Evolutionary conservation across 2,113 vertebrate species (phyloP).

Genomic region (Neodontobutis hainanensis): DNA sequence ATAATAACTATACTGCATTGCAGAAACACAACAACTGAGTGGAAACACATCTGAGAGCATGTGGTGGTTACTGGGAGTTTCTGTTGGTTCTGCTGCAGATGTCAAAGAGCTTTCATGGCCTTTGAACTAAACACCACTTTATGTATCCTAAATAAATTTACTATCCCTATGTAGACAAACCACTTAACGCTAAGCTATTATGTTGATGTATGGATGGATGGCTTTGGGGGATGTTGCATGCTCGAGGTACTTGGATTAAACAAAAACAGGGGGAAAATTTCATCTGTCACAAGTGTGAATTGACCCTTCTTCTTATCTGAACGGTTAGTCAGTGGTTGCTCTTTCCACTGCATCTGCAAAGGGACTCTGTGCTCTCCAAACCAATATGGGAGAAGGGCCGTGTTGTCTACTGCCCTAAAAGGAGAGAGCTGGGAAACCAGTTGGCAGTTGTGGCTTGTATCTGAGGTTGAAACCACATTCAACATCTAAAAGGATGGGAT

Average conservation of each 20-base stretch:
- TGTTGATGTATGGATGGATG: conserved; percentile 49
- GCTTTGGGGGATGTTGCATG: conserved; percentile 22
- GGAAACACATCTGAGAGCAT: neutral
- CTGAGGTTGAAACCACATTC: conserved; percentile 58
- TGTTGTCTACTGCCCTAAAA: conserved; percentile 45
- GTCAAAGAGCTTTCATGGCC: conserved; percentile 17
- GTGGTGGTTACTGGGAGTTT: conserved; percentile 17
- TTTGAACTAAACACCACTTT: conserved; percentile 34
- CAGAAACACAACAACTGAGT: neutral
- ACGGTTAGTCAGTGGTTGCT: neutral
- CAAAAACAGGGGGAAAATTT: neutral
- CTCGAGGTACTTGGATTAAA: conserved; percentile 33
- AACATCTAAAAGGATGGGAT: conserved; percentile 42
- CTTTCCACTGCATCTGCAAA: conserved; percentile 39
- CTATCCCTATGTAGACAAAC: conserved; percentile 57
- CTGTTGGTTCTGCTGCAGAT: conserved; percentile 25
- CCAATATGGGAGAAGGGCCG: conserved; percentile 17
- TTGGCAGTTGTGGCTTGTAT: conserved; percentile 61
- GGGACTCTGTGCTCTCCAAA: conserved; percentile 22
- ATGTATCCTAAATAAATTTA: conserved; percentile 62
- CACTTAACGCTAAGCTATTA: conserved; percentile 49
- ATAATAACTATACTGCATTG: neutral
- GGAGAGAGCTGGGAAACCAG: conserved; percentile 47
- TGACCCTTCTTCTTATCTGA: conserved; percentile 12
- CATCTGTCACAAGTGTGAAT: conserved; percentile 11